A percentile compares a stretch with the other conserved stretches of the same genome.
phyloP scores from a whole-genome alignment of 2,797 vertebrate genomes.

The Oceanodroma leucorhoa region DNA sequence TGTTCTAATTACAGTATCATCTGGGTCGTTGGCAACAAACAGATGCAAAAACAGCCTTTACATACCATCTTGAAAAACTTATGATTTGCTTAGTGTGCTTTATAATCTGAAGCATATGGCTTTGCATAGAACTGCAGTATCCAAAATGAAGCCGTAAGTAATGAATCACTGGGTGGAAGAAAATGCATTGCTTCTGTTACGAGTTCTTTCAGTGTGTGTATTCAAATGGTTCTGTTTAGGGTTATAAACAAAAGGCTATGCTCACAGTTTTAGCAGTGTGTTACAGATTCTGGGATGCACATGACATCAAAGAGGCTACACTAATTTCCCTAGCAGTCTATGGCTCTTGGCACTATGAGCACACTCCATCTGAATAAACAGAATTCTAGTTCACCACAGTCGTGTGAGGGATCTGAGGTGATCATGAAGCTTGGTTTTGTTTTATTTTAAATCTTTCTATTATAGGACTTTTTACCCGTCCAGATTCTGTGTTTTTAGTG shows the following conservation, averaged over 20 bases:
- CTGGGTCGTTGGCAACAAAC: conserved; percentile 81
- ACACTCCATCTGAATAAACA: conserved; percentile 88
- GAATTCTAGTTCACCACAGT: conserved; percentile 75
- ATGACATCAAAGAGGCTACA: conserved; percentile 89
- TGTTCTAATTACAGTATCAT: conserved; percentile 87
- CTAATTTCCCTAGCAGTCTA: conserved; percentile 84
- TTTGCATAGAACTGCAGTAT: conserved; percentile 73
- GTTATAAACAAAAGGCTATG: conserved; percentile 74
- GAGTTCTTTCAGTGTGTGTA: conserved; percentile 70
- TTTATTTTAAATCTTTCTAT: background rate
- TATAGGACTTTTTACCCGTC: background rate
- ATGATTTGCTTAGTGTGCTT: conserved; percentile 76
- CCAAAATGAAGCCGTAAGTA: conserved; percentile 76
- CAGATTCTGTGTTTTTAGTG: background rate
- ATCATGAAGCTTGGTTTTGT: conserved; percentile 66
- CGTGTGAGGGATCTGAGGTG: conserved; percentile 77
- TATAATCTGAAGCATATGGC: conserved; percentile 85
- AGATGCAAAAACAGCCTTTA: conserved; percentile 81
- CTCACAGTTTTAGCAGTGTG: conserved; percentile 59
- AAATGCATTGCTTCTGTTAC: conserved; percentile 75
- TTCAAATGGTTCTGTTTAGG: conserved; percentile 81
- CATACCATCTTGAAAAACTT: conserved; percentile 80
- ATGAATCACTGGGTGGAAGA: conserved; percentile 78
- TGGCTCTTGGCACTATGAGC: conserved; percentile 79
- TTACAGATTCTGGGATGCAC: conserved; percentile 84